Evolutionary conservation across 2,888 invertebrate genomes (phyloP), one percentile per base, ranked within the genome.

Genomic region (Noctua janthe): DNA sequence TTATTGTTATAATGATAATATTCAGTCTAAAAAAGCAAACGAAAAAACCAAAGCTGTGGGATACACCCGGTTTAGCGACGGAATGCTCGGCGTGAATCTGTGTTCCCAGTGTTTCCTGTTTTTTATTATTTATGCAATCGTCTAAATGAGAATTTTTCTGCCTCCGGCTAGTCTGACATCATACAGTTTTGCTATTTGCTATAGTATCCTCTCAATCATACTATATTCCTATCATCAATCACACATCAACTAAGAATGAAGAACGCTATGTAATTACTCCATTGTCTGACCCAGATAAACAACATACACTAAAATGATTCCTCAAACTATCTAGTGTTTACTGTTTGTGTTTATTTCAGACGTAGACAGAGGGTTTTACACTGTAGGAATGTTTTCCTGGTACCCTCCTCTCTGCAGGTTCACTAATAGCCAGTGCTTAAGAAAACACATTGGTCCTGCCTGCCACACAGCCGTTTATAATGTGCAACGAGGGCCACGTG

Each of bases 381-480:
- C 62, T 15, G 29, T 29, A 29, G 70, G 39, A 56, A 47, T 35
- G 54, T 70, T 64, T 56, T 81, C 23, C 17, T 76, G 49, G 54
- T 70, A n/a, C 15, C 10, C 66, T 69, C 35, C 17, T 47, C 29
- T 71, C 56, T 11, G 56, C 47, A 81, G 56, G 59, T 51, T 11
- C 71, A 47, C n/a, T 67, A 86, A 79, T 71, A 74, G 23, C 66
- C 5, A 15, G 70, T 59, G 35, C 54, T 62, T 39, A 64, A 77
- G 82, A 67, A 76, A 85, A 80, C 70, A 86, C 83, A 87, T 81
- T 78, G 81, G 84, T 80, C 43, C 35, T 54, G 49, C 47, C 39
- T 47, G 66, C 67, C 76, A 71, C 70, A 78, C 29, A 39, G 39
- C 72, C 78, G n/a, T 82, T 84, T 88, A 70, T 83, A 88, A 87